These are phyloP conservation scores for Eutolmus rufibarbis DNA, from an alignment of 2,888 invertebrate genomes.

Conservation along the genomic window DNA sequence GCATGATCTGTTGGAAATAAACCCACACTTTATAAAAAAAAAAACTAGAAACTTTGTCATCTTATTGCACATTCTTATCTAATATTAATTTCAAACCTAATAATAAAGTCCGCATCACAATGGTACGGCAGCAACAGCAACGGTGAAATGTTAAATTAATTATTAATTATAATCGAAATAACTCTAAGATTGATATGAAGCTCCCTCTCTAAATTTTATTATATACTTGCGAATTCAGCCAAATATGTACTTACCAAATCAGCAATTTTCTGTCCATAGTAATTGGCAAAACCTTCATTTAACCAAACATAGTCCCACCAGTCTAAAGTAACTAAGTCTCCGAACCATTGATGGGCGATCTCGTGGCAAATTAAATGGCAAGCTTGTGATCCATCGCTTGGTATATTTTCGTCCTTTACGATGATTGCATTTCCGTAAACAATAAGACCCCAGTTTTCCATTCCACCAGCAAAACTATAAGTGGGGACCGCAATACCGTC, in stretches of 20 bases:
- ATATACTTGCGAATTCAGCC: no score
- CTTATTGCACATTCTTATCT: neutral
- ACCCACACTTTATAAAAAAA: neutral
- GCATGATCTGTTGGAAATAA: slow-evolving; percentile 5
- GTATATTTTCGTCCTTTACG: neutral
- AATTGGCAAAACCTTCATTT: slow-evolving; percentile 43
- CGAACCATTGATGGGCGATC: slow-evolving; percentile 44
- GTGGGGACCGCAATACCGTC: slow-evolving; percentile 59
- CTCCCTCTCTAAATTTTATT: no score
- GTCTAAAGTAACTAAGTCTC: slow-evolving; percentile 40
- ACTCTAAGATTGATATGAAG: no score
- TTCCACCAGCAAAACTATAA: slow-evolving; percentile 51
- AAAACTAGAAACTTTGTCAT: neutral
- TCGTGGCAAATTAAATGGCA: slow-evolving; percentile 62
- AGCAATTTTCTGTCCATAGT: slow-evolving; percentile 29
- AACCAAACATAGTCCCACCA: slow-evolving; percentile 46
- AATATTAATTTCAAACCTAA: no score
- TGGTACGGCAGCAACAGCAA: neutral
- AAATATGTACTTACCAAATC: slow-evolving; percentile 9
- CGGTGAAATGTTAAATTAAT: no score
- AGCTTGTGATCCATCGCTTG: neutral
- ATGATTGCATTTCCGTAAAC: neutral
- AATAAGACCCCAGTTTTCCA: slow-evolving; percentile 45
- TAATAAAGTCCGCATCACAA: no score
- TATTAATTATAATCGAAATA: no score